These are phyloP conservation scores for Aldrovandia affinis DNA, from an alignment of 2,797 vertebrate genomes.

Conservation along the genomic window DNA sequence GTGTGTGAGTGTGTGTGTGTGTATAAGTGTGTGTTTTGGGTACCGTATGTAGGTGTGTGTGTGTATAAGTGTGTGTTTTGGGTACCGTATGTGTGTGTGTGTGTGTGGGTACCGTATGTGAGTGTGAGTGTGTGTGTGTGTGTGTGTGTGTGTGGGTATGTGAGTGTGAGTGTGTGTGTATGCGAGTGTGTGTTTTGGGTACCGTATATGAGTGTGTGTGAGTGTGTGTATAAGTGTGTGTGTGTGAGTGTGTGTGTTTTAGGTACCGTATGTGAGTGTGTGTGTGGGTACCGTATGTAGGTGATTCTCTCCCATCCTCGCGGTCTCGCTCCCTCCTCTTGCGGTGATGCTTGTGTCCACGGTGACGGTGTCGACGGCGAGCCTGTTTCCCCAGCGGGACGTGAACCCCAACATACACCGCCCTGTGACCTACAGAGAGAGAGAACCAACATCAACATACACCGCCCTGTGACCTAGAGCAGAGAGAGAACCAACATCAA, in stretches of 20 bases:
- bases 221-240: too few species aligned
- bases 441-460: conserved; percentile 6
- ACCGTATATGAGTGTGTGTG: too few species aligned
- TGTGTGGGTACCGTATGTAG: conserved; percentile 79
- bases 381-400: conserved; percentile 89
- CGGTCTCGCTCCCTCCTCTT: conserved; percentile 84
- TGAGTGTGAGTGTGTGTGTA: too few species aligned
- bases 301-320: conserved; percentile 89
- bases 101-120: not conserved
- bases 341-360: conserved; percentile 89
- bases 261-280: too few species aligned
- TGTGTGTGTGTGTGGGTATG: not conserved
- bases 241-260: too few species aligned
- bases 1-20: not conserved
- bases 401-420: conserved; percentile 94
- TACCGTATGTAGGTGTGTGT: not conserved
- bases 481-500: conserved; percentile 75
- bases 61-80: not conserved
- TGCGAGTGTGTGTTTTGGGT: too few species aligned
- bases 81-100: not conserved
- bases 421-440: conserved; percentile 83
- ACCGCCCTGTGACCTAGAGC: too few species aligned
- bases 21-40: not conserved
- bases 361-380: conserved; percentile 85
- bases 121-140: not conserved